These are phyloP conservation scores for Diarsia mendica DNA, from an alignment of 2,888 invertebrate species.

Conservation along the genomic window DNA sequence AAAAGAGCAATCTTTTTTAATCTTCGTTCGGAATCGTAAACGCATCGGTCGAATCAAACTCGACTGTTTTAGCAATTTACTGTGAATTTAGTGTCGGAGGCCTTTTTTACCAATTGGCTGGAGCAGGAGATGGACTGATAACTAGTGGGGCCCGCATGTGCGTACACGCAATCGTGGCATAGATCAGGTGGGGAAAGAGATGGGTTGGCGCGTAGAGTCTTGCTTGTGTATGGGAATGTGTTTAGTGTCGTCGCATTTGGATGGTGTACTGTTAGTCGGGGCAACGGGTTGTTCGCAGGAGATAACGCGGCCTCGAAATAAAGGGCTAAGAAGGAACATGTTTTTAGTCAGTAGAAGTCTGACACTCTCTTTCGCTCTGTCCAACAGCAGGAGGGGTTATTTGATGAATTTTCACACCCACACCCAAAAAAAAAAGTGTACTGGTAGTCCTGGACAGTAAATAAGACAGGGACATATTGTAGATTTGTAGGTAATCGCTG, in stretches of 20 bases:
- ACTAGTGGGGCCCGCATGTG: conserved; percentile 85
- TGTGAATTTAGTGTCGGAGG: conserved; percentile 83
- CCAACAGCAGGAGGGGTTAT: no score
- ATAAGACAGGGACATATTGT: neutral
- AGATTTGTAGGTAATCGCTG: neutral
- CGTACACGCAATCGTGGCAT: conserved; percentile 83
- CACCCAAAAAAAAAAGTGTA: no score
- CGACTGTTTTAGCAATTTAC: conserved; percentile 88
- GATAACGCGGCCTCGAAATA: no score
- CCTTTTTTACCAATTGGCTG: conserved; percentile 88
- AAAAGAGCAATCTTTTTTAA: conserved; percentile 84
- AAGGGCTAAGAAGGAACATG: no score
- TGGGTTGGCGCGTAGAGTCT: neutral
- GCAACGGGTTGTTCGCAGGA: no score
- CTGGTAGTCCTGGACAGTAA: neutral
- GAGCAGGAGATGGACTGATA: conserved; percentile 83
- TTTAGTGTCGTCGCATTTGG: neutral
- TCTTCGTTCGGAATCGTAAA: conserved; percentile 83
- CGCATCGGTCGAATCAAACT: conserved; percentile 79
- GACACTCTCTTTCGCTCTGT: no score
- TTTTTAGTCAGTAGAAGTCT: no score
- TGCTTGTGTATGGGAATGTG: neutral
- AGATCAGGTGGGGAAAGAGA: conserved; percentile 65
- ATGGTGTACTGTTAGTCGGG: neutral
- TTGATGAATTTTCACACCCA: no score